These are phyloP conservation scores for Aromia moschata DNA, from an alignment of 2,888 invertebrate species.

Conservation along the genomic window DNA sequence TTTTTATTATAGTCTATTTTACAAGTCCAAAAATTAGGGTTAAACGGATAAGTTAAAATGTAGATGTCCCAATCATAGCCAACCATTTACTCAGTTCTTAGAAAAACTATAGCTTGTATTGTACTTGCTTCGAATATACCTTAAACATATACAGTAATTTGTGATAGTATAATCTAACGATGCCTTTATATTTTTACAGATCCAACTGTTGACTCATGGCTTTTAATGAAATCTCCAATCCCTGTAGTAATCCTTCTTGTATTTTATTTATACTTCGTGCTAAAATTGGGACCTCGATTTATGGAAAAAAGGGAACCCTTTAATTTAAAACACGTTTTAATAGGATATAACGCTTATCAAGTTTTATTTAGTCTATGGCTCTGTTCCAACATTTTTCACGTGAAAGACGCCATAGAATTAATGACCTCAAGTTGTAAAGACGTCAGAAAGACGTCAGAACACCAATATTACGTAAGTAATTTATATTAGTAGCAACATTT, in stretches of 20 bases:
- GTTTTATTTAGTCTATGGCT: constrained; percentile 85
- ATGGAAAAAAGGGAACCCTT: constrained; percentile 80
- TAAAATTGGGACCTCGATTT: constrained; percentile 77
- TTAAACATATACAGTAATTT: too few relatives aligned
- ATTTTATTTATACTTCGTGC: constrained; percentile 76
- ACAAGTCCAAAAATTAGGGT: too few relatives aligned
- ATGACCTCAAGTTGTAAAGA: constrained; percentile 51
- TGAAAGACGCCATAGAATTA: constrained; percentile 48
- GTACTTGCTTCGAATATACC: too few relatives aligned
- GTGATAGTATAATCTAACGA: too few relatives aligned
- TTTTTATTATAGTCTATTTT: too few relatives aligned
- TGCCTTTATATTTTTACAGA: too few relatives aligned
- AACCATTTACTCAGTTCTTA: too few relatives aligned
- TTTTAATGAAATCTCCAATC: constrained; percentile 78
- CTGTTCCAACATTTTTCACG: constrained; percentile 62
- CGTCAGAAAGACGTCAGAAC: constrained; percentile 46
- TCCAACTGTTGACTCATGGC: constrained; percentile 80
- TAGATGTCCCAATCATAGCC: too few relatives aligned
- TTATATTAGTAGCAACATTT: not conserved
- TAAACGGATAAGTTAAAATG: too few relatives aligned
- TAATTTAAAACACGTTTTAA: constrained; percentile 76
- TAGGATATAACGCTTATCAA: constrained; percentile 88
- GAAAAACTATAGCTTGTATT: too few relatives aligned
- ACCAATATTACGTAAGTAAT: constrained; percentile 49
- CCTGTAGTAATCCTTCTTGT: constrained; percentile 74